Conservation (phyloP, 2,888 invertebrate species). For the Myathropa florea region DNA sequence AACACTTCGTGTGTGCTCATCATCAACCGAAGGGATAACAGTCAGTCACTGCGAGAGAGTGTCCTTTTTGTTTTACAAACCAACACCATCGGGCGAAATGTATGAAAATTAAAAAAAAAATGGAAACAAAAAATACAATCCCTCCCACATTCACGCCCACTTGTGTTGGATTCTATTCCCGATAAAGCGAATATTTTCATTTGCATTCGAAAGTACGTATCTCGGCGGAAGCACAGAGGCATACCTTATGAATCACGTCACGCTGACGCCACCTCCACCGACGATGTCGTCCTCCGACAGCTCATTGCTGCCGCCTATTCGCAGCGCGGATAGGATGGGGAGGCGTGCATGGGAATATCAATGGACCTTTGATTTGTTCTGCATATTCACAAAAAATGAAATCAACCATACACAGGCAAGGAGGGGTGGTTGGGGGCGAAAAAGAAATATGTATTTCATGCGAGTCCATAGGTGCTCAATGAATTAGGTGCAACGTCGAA, state of each 20-base stretch:
- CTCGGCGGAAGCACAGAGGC: neutral
- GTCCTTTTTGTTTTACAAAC: neutral
- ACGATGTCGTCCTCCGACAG: neutral
- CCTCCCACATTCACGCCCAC: neutral
- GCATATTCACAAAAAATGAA: conserved; percentile 6
- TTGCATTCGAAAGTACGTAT: conserved; percentile 3
- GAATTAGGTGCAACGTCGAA: neutral
- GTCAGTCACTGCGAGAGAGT: neutral
- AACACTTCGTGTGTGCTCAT: neutral
- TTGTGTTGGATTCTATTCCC: neutral
- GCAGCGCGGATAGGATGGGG: neutral
- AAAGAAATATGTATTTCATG: neutral
- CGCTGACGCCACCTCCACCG: neutral
- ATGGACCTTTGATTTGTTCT: conserved; percentile 23
- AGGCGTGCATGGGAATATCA: neutral
- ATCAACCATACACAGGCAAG: neutral
- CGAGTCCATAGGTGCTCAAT: neutral
- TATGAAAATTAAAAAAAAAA: neutral
- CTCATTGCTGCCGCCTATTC: neutral
- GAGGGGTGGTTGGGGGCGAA: too few species aligned
- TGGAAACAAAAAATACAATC: neutral
- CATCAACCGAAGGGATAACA: conserved; percentile 18
- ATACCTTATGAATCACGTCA: neutral
- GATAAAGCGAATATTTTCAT: conserved; percentile 2
- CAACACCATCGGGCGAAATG: neutral